phyloP scores from a whole-genome alignment of 1,140 invertebrate species.

The Hypsibius dujardini region DNA sequence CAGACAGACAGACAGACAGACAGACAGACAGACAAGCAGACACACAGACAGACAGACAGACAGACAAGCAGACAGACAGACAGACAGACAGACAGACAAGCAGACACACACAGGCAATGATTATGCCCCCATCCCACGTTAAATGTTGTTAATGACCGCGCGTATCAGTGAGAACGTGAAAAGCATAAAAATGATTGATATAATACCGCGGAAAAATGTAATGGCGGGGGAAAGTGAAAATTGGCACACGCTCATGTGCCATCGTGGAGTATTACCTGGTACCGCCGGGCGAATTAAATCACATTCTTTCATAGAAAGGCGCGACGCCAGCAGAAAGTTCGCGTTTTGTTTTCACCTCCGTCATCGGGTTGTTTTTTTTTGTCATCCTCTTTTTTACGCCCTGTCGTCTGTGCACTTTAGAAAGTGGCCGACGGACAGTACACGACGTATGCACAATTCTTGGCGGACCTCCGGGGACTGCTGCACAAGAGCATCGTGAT shows the following conservation, averaged over 20 bases:
- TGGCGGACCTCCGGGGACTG: conserved; percentile 7
- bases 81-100: too few species aligned
- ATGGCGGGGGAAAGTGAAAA: too few species aligned
- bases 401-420: neutral
- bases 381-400: neutral
- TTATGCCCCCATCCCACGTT: too few species aligned
- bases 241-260: neutral
- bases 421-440: neutral
- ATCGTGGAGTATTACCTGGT: neutral
- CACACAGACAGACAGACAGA: too few species aligned
- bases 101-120: too few species aligned
- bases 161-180: too few species aligned
- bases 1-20: too few species aligned
- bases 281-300: neutral
- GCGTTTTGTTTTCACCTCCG: neutral
- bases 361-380: neutral
- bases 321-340: neutral
- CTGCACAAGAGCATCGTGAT: neutral
- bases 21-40: too few species aligned
- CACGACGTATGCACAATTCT: neutral
- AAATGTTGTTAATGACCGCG: too few species aligned
- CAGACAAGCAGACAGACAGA: too few species aligned
- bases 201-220: too few species aligned
- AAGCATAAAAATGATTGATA: too few species aligned
- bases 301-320: neutral